These are phyloP conservation scores for Mirza zaza DNA, from an alignment of 2,113 vertebrate genomes.

Conservation along the genomic window DNA sequence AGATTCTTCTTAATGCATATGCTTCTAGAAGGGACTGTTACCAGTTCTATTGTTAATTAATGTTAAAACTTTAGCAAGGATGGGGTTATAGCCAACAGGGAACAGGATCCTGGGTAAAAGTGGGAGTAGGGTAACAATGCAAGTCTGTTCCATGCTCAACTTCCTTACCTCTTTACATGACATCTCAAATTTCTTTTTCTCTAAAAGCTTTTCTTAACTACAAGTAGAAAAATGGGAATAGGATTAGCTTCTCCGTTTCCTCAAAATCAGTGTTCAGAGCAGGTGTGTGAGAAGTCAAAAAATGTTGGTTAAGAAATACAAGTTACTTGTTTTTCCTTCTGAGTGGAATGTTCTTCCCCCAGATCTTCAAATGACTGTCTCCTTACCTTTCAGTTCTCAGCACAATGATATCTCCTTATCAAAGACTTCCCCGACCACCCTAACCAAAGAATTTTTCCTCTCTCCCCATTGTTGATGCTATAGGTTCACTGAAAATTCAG, in stretches of 20 bases:
- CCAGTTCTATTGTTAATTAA: background rate
- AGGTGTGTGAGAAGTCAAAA: background rate
- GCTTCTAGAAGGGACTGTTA: background rate
- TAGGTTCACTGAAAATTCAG: background rate
- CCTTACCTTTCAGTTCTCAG: background rate
- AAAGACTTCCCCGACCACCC: background rate
- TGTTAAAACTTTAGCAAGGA: background rate
- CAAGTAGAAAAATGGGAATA: background rate
- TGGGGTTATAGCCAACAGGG: background rate
- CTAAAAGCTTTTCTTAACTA: background rate
- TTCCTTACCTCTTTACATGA: background rate
- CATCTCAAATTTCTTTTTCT: background rate
- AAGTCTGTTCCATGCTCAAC: rapidly evolving
- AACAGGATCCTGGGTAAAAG: background rate
- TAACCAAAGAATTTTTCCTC: background rate
- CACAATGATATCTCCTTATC: background rate
- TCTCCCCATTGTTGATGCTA: background rate
- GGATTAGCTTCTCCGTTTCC: background rate
- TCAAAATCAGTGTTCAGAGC: background rate
- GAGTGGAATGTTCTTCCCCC: background rate
- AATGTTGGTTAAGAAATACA: background rate
- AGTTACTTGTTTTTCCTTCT: background rate
- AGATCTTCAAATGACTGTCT: background rate
- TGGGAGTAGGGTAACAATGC: background rate
- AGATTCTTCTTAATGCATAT: background rate